Evolutionary conservation across 2,888 invertebrate species (phyloP).

Genomic region (Zaprionus lineosus): DNA sequence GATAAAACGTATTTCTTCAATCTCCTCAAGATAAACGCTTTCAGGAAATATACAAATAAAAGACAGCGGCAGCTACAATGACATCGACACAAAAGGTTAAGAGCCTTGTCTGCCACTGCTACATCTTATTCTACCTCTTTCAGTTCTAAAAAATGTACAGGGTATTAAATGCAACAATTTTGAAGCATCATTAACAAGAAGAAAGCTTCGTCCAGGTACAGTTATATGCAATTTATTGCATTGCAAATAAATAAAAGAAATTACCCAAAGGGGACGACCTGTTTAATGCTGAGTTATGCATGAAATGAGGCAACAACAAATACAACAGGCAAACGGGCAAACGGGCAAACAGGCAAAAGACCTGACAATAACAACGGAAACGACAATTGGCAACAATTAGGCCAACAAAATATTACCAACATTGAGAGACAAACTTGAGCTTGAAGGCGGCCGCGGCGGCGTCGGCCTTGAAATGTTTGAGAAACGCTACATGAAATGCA

Average conservation of each 20-base stretch:
- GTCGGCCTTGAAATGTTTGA: constrained; percentile 61
- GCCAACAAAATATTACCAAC: constrained; percentile 48
- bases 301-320: constrained; percentile 33
- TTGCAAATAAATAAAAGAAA: constrained; percentile 66
- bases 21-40: too few relatives aligned
- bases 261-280: constrained; percentile 15
- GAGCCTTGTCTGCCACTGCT: too few relatives aligned
- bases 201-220: constrained; percentile 40
- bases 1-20: too few relatives aligned
- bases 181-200: constrained; percentile 36
- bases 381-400: constrained; percentile 58
- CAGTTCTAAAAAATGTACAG: background rate
- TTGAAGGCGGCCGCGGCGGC: too few relatives aligned
- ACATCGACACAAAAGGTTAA: too few relatives aligned
- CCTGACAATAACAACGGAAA: too few relatives aligned
- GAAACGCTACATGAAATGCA: constrained; percentile 71
- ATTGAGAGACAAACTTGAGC: background rate
- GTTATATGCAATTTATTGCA: constrained; percentile 62
- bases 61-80: too few relatives aligned
- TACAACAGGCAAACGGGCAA: background rate
- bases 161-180: background rate
- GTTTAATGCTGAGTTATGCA: constrained; percentile 65
- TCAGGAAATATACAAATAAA: too few relatives aligned
- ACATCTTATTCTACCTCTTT: too few relatives aligned
- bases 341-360: too few relatives aligned